Percentiles rank a stretch among this genome's conserved stretches.
These are phyloP conservation scores for Radopholus similis DNA, from an alignment of 1,140 invertebrate species.

Conservation along the genomic window DNA sequence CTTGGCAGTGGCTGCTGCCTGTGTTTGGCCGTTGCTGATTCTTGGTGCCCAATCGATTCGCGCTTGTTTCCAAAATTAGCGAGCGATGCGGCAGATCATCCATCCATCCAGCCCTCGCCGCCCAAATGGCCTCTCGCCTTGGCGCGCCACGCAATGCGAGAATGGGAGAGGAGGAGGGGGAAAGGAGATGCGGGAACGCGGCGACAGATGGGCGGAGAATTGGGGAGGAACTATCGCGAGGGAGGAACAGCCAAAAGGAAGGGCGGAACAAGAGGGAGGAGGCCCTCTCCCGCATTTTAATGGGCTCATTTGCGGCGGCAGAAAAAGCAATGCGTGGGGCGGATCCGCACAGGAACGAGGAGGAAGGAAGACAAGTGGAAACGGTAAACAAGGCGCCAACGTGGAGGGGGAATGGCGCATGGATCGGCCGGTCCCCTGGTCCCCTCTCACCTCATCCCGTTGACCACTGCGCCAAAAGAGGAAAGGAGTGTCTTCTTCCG, in stretches of 20 bases:
- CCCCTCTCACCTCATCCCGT: no score
- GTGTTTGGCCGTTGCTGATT: no score
- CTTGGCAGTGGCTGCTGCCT: no score
- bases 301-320: conserved; percentile 2
- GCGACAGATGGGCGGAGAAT: not conserved
- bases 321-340: not conserved
- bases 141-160: no score
- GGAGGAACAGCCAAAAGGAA: not conserved
- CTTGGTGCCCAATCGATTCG: no score
- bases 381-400: no score
- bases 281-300: not conserved
- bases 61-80: no score
- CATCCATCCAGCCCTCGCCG: no score
- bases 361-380: not conserved
- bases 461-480: no score
- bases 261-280: not conserved
- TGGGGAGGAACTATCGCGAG: not conserved
- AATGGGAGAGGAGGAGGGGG: not conserved
- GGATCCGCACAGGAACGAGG: not conserved
- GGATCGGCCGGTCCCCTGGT: not conserved
- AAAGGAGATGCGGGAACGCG: not conserved
- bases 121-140: no score
- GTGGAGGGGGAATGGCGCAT: not conserved
- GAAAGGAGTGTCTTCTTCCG: no score
- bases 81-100: no score